phyloP scores from a whole-genome alignment of 2,888 invertebrate species.

The Ophioninae sp. region DNA sequence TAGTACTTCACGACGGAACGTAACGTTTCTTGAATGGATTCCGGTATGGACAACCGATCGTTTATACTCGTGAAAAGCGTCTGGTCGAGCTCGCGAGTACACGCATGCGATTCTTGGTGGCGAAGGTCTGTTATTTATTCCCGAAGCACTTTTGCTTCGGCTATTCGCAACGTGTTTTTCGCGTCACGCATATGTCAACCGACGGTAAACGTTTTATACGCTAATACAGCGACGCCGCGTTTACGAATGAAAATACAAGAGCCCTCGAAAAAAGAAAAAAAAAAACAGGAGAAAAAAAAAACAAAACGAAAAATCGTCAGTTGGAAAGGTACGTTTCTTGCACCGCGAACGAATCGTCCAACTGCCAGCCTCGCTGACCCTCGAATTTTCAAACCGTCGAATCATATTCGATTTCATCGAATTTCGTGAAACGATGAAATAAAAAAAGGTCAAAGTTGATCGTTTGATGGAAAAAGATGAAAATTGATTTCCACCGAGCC shows the following conservation, averaged over 20 bases:
- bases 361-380: not conserved
- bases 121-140: slow-evolving; percentile 49
- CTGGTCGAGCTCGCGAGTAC: not conserved
- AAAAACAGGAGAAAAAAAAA: no score
- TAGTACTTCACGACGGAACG: slow-evolving; percentile 31
- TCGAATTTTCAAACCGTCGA: slow-evolving; percentile 10
- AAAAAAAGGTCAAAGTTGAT: no score
- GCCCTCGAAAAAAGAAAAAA: no score
- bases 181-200: slow-evolving; percentile 54
- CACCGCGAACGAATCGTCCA: slow-evolving; percentile 12
- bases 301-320: not conserved
- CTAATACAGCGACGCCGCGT: not conserved
- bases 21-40: slow-evolving; percentile 45
- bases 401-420: slow-evolving; percentile 12
- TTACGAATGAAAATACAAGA: not conserved
- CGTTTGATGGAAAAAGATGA: no score
- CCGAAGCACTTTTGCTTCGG: slow-evolving; percentile 27
- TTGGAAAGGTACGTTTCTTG: not conserved
- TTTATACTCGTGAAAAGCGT: slow-evolving; percentile 48
- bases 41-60: slow-evolving; percentile 47
- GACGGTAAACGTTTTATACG: slow-evolving; percentile 27
- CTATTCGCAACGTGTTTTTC: slow-evolving; percentile 37
- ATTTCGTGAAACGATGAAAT: no score
- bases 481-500: no score
- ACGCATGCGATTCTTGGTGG: slow-evolving; percentile 3